Conservation (phyloP, 2,113 vertebrate species). For the Marcusenius ussheri region DNA sequence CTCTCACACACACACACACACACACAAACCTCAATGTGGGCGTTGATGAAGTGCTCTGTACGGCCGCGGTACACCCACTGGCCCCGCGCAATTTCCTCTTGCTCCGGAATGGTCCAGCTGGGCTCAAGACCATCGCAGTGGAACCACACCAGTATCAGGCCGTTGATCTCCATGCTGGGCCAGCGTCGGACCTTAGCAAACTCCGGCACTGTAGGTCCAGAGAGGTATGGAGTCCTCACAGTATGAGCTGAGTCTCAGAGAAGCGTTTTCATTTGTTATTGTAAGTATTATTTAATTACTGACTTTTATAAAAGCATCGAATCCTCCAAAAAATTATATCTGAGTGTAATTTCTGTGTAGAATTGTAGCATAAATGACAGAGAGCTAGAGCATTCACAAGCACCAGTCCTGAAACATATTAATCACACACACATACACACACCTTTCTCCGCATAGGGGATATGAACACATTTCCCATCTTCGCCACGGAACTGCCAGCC, state of each 20-base stretch:
- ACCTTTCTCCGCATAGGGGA: conserved; percentile 66
- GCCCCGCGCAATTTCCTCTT: conserved; percentile 48
- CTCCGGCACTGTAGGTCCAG: conserved; percentile 53
- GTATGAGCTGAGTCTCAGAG: background rate
- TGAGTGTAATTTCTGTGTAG: background rate
- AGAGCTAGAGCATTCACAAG: background rate
- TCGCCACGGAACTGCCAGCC: conserved; percentile 69
- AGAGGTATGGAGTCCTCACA: background rate
- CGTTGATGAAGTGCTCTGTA: conserved; percentile 59
- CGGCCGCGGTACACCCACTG: conserved; percentile 63
- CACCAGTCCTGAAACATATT: background rate
- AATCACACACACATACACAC: conserved; percentile 13
- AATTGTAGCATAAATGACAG: background rate
- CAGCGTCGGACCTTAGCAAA: conserved; percentile 59
- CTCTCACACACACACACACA: background rate
- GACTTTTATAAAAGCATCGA: background rate
- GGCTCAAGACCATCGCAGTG: conserved; percentile 57
- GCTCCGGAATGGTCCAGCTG: conserved; percentile 57
- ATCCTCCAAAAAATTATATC: background rate
- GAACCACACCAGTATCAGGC: conserved; percentile 66
- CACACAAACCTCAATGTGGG: conserved; percentile 60
- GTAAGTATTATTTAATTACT: background rate
- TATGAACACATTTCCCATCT: conserved; percentile 61
- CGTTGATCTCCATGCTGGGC: conserved; percentile 58
- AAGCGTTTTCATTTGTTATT: background rate